Base-by-base conservation (phyloP, 2,797 vertebrate genomes). In the Kryptopterus vitreolus region DNA sequence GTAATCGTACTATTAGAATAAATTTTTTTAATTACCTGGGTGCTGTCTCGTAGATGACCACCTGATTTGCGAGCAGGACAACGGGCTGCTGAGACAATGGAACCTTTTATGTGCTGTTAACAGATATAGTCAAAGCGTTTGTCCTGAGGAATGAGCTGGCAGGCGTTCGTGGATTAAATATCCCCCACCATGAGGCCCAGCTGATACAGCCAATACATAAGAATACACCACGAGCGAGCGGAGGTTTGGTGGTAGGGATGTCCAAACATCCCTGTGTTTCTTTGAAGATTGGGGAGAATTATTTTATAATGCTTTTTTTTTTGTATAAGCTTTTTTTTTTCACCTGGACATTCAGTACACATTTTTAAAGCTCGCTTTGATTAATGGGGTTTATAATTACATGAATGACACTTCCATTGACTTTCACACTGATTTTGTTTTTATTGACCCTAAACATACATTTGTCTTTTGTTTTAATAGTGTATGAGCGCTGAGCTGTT, bases 101-200 rank as follows among this genome's bases (percentile, higher is more conserved):
- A 82, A 59, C 88, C 87, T 92, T 92, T 89, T 90, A 92, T 92
- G 77, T 87, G 62, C 7, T 79, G 48, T 79, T 66, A 65, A 87
- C 88, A 91, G 86, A 92, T 93, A 90, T 91, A 92, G 90, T 81
- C 89, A 87, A 91, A 91, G 90, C 82, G 86, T 88, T 87, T 88
- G 90, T 75, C 86, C 88, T 81, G 77, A 91, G 82, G 90, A 92
- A 92, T 92, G 89, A 71, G 77, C 86, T 93, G 92, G 92, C 91
- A 81, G 1, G 11, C 77, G 78, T 77, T 89, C 91, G 86, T 72
- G 87, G 79, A 84, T 86, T 82, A 90, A 88, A 92, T 86, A 88
- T 87, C 88, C 88, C 84, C 88, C 87, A 88, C 87, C 71, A 77
- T 83, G 80, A 87, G 84, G 75, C 83, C 76, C 76, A 46, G 62